phyloP scores from a whole-genome alignment of 2,113 vertebrate genomes.

The Notechis scutatus region DNA sequence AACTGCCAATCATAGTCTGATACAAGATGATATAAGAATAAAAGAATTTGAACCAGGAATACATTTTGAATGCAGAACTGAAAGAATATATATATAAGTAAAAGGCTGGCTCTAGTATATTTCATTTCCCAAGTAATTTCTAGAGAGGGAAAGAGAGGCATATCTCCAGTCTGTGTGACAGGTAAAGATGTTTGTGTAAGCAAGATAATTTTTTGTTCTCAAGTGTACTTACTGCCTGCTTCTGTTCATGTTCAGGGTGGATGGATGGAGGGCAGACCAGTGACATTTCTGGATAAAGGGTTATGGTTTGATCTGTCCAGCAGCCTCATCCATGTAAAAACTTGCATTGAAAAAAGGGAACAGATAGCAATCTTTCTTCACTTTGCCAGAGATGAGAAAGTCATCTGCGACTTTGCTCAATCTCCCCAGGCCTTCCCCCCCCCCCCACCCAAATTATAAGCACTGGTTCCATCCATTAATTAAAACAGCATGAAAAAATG shows the following conservation, averaged over 20 bases:
- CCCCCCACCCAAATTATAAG: not conserved
- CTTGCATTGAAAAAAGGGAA: not conserved
- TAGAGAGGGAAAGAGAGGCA: not conserved
- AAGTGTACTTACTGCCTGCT: not conserved
- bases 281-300: not conserved
- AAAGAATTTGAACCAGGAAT: not conserved
- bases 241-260: not conserved
- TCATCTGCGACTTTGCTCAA: not conserved
- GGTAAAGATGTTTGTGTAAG: not conserved
- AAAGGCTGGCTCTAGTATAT: not conserved
- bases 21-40: not conserved
- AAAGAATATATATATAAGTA: not conserved
- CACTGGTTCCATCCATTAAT: not conserved
- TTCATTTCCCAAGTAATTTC: not conserved
- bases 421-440: not conserved
- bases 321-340: not conserved
- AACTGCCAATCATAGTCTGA: not conserved
- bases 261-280: not conserved
- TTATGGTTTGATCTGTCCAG: not conserved
- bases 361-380: not conserved
- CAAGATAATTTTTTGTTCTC: not conserved
- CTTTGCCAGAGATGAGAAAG: not conserved
- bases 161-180: not conserved
- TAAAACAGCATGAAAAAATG: not conserved
- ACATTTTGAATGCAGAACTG: not conserved